Conservation (phyloP, 2,888 invertebrate genomes). For the Anthoptus insignis region DNA sequence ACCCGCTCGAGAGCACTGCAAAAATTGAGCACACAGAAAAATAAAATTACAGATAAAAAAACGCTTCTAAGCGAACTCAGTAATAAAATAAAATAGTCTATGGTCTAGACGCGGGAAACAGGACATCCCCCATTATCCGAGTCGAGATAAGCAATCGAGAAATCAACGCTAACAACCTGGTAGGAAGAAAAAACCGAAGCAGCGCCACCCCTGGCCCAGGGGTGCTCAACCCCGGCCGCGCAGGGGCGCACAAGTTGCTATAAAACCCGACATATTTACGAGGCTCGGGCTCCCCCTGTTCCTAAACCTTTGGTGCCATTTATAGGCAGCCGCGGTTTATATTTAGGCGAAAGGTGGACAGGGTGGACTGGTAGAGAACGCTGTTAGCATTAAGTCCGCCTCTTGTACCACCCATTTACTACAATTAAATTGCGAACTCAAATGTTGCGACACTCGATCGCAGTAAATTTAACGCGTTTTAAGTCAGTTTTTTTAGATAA, state of each 20-base stretch:
- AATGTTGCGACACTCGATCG: too few relatives aligned
- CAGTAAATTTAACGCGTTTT: too few relatives aligned
- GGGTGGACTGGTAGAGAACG: too few relatives aligned
- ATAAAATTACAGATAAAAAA: slow-evolving; percentile 12
- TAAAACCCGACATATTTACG: slow-evolving; percentile 84
- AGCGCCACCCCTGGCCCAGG: slow-evolving; percentile 47
- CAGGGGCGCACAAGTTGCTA: slow-evolving; percentile 67
- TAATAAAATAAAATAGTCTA: slow-evolving; percentile 49
- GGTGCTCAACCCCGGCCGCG: slow-evolving; percentile 54
- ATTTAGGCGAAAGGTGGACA: too few relatives aligned
- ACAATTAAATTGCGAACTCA: too few relatives aligned
- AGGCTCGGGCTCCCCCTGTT: slow-evolving; percentile 67
- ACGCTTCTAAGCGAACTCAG: slow-evolving; percentile 26
- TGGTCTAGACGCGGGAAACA: slow-evolving; percentile 40
- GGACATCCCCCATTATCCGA: slow-evolving; percentile 37
- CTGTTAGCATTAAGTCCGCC: too few relatives aligned
- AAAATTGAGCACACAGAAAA: slow-evolving; percentile 12
- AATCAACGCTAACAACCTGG: slow-evolving; percentile 62
- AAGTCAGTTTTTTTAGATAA: too few relatives aligned
- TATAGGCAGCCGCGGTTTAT: slow-evolving; percentile 38
- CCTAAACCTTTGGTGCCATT: slow-evolving; percentile 52
- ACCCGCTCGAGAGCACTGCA: slow-evolving; percentile 10
- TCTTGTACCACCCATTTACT: too few relatives aligned
- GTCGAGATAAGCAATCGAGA: slow-evolving; percentile 70
- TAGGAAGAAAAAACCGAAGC: slow-evolving; percentile 39